Conservation (phyloP, 1,140 invertebrate genomes). For the Thaumatotibia leucotreta region DNA sequence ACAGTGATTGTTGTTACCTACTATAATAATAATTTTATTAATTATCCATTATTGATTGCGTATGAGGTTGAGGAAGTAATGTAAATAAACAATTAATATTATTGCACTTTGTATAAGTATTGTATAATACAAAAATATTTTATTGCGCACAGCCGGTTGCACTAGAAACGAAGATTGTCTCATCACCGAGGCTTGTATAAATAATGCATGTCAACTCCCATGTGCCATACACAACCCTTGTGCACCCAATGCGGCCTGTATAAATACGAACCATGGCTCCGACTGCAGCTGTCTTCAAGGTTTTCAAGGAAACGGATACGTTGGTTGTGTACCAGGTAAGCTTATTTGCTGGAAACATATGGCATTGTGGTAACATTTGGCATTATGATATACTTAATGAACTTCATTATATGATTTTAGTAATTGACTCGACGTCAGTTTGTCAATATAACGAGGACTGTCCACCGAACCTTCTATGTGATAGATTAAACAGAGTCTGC, state of each 20-base stretch:
- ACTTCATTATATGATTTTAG: constrained; percentile 64
- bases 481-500: constrained; percentile 88
- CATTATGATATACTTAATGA: constrained; percentile 7
- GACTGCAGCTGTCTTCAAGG: constrained; percentile 91
- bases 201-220: constrained; percentile 87
- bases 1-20: too few relatives aligned
- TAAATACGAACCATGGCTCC: constrained; percentile 91
- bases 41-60: too few relatives aligned
- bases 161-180: constrained; percentile 87
- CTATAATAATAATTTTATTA: too few relatives aligned
- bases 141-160: constrained; percentile 85
- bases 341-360: constrained; percentile 21
- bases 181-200: constrained; percentile 88
- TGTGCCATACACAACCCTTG: constrained; percentile 90
- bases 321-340: constrained; percentile 86
- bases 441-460: constrained; percentile 95
- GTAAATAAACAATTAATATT: constrained; percentile 8
- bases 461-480: constrained; percentile 87
- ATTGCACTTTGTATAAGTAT: background rate
- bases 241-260: constrained; percentile 88
- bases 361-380: constrained; percentile 1
- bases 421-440: constrained; percentile 80
- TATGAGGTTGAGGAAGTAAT: too few relatives aligned
- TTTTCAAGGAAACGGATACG: constrained; percentile 90
- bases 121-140: constrained; percentile 32